Conservation (phyloP, 2,797 vertebrate species). For the Clarias pachynema region DNA sequence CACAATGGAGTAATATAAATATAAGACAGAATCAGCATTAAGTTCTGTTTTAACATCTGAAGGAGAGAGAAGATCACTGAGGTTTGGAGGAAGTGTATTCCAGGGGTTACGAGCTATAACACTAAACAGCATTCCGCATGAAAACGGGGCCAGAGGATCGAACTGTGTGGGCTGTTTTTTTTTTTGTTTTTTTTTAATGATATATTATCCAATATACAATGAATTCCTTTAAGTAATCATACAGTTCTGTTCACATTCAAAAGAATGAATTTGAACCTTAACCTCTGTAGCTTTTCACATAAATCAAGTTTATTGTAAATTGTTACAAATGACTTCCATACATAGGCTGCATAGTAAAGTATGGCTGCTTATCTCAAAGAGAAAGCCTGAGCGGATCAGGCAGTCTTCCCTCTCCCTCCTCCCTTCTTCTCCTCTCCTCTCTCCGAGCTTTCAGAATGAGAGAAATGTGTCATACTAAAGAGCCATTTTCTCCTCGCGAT, state of each 20-base stretch:
- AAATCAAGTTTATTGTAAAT: neutral
- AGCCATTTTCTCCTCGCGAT: conserved; percentile 64
- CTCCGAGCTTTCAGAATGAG: conserved; percentile 57
- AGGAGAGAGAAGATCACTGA: neutral
- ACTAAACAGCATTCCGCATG: neutral
- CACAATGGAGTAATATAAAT: neutral
- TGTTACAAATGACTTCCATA: neutral
- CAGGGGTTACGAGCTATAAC: neutral
- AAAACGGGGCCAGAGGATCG: neutral
- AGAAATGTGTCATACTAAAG: conserved; percentile 66
- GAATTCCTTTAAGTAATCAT: neutral
- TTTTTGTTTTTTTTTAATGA: neutral
- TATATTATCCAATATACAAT: neutral
- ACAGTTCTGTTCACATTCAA: neutral
- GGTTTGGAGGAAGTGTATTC: neutral
- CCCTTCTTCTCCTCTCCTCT: conserved; percentile 34
- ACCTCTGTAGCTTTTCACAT: neutral
- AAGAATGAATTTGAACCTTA: neutral
- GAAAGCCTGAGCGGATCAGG: conserved; percentile 30
- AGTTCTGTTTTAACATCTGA: neutral
- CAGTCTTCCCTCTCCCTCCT: conserved; percentile 13
- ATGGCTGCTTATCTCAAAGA: conserved; percentile 19
- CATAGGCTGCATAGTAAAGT: conserved; percentile 16
- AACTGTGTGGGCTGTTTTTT: neutral
- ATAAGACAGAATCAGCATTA: neutral